Percentiles rank a stretch among this genome's conserved stretches.
These are phyloP conservation scores for Eudemis profundana DNA, from an alignment of 2,888 invertebrate genomes.

Conservation along the genomic window DNA sequence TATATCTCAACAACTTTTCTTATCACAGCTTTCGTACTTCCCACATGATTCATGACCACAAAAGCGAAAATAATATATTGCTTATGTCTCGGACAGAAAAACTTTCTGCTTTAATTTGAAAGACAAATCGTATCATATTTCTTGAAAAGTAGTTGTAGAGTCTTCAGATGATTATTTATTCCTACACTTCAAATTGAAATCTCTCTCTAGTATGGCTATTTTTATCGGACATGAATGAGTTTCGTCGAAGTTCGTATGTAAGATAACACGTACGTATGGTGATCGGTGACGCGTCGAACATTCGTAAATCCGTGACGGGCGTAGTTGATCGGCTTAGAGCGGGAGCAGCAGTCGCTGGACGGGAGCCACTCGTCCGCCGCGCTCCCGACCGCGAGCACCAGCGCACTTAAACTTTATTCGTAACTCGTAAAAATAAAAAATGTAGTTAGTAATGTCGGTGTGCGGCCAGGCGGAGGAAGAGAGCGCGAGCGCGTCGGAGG, in stretches of 20 bases:
- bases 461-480: constrained; percentile 70
- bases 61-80: too few relatives aligned
- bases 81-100: too few relatives aligned
- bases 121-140: too few relatives aligned
- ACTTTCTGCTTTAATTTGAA: too few relatives aligned
- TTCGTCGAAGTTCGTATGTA: constrained; percentile 13
- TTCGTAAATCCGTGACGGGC: constrained; percentile 74
- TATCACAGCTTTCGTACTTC: too few relatives aligned
- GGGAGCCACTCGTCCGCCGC: constrained; percentile 52
- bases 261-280: constrained; percentile 9
- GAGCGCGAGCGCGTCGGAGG: constrained; percentile 66
- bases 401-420: constrained; percentile 52
- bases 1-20: too few relatives aligned
- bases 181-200: neutral
- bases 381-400: constrained; percentile 67
- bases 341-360: constrained; percentile 54
- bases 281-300: constrained; percentile 49
- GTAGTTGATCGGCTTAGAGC: constrained; percentile 72
- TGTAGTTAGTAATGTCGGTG: constrained; percentile 65
- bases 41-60: too few relatives aligned
- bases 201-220: neutral
- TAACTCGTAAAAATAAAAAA: constrained; percentile 50
- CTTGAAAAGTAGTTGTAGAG: too few relatives aligned
- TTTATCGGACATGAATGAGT: constrained; percentile 34
- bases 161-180: neutral